Evolutionary conservation across 2,797 vertebrate species (phyloP).

Genomic region (Calcarius lapponicus): DNA sequence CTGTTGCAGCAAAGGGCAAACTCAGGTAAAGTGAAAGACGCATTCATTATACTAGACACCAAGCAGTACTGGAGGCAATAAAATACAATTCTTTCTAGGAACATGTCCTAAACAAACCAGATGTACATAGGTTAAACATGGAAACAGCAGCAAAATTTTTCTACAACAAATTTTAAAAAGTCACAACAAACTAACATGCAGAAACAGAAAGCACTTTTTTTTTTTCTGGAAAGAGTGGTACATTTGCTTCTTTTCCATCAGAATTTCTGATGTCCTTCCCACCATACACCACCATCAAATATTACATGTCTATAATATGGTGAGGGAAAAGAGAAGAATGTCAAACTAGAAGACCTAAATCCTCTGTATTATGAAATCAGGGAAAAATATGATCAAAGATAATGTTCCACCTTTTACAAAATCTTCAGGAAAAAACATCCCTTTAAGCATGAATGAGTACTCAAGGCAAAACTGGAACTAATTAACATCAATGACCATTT

Average conservation of each 20-base stretch:
- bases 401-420: neutral
- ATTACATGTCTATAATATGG: rapidly evolving
- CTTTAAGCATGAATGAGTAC: neutral
- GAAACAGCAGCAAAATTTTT: neutral
- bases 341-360: neutral
- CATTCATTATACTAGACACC: neutral
- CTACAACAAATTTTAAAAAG: neutral
- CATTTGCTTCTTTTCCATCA: neutral
- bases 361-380: neutral
- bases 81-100: neutral
- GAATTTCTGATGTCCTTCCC: neutral
- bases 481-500: neutral
- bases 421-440: neutral
- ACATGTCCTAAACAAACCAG: neutral
- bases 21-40: neutral
- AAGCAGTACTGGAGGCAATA: neutral
- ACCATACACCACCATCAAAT: neutral
- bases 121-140: neutral
- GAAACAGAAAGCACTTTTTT: rapidly evolving
- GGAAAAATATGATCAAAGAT: neutral
- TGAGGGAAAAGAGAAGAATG: neutral
- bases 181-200: neutral
- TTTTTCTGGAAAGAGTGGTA: neutral
- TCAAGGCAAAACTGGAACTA: neutral
- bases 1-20: neutral